Evolutionary conservation across 2,113 vertebrate species (phyloP), one percentile per base, ranked within the genome.

Genomic region (Patagioenas fasciata): DNA sequence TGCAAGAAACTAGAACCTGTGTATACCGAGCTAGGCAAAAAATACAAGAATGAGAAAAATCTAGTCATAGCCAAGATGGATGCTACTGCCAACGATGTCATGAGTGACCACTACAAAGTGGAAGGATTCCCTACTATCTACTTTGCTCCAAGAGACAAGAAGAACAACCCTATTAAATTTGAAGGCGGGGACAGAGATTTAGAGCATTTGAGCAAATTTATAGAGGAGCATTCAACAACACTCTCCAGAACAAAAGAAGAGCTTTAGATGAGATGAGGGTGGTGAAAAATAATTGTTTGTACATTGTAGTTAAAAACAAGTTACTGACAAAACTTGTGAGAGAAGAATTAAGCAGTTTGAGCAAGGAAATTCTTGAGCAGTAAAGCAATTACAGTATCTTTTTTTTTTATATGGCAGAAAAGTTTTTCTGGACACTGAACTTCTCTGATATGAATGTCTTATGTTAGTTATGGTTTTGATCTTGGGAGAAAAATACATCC

Each of bases 21-120:
- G 26, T 99, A 99, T 65, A 88, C 98, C 1, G 98, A 98, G 79
- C 97, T 99, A 87, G 99, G 97, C 69, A 99, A 99, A 98, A 99
- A 99, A 94, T 99, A 99, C 96, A 99, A 98, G 92, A 97, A 97
- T 16, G 98, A 99, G 97, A 99, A 99, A 94, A 98, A 98, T 66
- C 94, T 99, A 29, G 98, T 99, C 78, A 99, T 99, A 53, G 99
- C 99, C 96, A 99, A 99, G 98, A 99, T 99, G 99, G 99, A 99
- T 54, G 95, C 99, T 91, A 99, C 99, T 1, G 98, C 98, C 88
- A 99, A 99, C 1, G 99, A 99, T 0, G 94, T 99, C 83, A 98
- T 98, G 6, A 97, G 92, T 4, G 98, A 99, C 15, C 97, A 14
- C 94, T 99, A 99, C 97, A 99, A 99, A 97, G 98, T 97, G 21